Evolutionary conservation across 1,140 invertebrate genomes (phyloP).

Genomic region (Macrobrachium nipponense): DNA sequence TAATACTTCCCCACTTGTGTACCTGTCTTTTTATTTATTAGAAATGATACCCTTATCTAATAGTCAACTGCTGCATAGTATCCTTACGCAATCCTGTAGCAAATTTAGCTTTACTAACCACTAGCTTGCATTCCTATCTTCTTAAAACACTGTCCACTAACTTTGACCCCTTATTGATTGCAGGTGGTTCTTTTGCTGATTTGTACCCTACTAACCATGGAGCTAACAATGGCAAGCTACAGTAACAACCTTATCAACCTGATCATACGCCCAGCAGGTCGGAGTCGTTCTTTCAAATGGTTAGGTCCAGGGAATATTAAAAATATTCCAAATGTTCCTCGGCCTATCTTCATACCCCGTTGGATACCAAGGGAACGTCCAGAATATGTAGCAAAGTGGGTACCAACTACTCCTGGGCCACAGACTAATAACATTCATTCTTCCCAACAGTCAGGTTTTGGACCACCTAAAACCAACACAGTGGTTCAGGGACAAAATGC

Average conservation of each 20-base stretch:
- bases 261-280: conserved; percentile 36
- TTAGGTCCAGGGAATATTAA: conserved; percentile 21
- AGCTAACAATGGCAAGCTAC: conserved; percentile 18
- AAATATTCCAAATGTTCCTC: conserved; percentile 30
- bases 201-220: conserved; percentile 32
- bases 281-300: conserved; percentile 45
- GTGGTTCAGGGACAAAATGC: not conserved
- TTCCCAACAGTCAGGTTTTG: conserved; percentile 9
- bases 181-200: conserved; percentile 45
- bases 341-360: conserved; percentile 34
- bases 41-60: too few relatives aligned
- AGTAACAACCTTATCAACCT: conserved; percentile 39
- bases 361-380: conserved; percentile 28
- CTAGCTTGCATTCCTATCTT: not conserved
- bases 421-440: not conserved
- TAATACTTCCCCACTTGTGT: not conserved
- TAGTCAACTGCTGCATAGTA: not conserved
- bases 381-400: conserved; percentile 40
- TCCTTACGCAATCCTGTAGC: conserved; percentile 1
- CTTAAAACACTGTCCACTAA: conserved; percentile 34
- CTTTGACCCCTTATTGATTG: conserved; percentile 35
- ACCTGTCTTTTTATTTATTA: too few relatives aligned
- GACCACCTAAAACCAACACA: conserved; percentile 12
- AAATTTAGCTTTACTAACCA: conserved; percentile 27
- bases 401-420: conserved; percentile 31